A percentile compares a stretch with the other conserved stretches of the same genome.
These are phyloP conservation scores for Peromyscus nudipes DNA, from an alignment of 2,797 vertebrate genomes.

Conservation along the genomic window DNA sequence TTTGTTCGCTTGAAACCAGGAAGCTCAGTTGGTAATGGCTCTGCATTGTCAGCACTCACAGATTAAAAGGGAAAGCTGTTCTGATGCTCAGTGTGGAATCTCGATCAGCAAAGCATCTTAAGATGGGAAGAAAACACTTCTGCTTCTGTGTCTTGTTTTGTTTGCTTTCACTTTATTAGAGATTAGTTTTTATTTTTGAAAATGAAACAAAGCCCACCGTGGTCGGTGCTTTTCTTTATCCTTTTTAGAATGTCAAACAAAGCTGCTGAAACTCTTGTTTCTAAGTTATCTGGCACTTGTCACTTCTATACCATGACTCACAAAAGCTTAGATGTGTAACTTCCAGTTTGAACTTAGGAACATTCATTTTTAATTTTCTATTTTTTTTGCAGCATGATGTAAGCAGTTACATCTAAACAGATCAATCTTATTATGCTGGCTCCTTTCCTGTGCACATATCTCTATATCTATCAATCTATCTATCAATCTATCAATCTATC, in stretches of 20 bases:
- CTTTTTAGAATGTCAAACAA: conserved; percentile 41
- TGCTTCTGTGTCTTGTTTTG: not conserved
- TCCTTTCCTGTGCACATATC: too few species aligned
- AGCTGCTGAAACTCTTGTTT: conserved; percentile 48
- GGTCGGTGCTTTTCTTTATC: not conserved
- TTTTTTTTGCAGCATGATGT: conserved; percentile 56
- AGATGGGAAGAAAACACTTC: not conserved
- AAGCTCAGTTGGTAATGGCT: conserved; percentile 29
- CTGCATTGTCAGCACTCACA: not conserved
- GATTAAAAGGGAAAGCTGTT: not conserved
- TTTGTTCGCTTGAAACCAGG: conserved; percentile 35
- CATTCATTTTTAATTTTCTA: conserved; percentile 69
- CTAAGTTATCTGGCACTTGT: not conserved
- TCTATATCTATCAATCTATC: too few species aligned
- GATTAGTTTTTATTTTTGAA: conserved; percentile 42
- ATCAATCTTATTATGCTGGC: conserved; percentile 17
- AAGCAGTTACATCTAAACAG: conserved; percentile 73
- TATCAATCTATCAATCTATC: too few species aligned
- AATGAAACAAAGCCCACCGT: not conserved
- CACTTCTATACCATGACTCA: conserved; percentile 20
- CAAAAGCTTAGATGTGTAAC: conserved; percentile 33
- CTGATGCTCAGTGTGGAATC: not conserved
- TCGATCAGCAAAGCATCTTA: not conserved
- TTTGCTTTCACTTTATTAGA: conserved; percentile 49
- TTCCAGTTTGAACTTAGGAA: conserved; percentile 49